Evolutionary conservation across 2,888 invertebrate species (phyloP).

Genomic region (Rhopalosiphum nymphaeae): DNA sequence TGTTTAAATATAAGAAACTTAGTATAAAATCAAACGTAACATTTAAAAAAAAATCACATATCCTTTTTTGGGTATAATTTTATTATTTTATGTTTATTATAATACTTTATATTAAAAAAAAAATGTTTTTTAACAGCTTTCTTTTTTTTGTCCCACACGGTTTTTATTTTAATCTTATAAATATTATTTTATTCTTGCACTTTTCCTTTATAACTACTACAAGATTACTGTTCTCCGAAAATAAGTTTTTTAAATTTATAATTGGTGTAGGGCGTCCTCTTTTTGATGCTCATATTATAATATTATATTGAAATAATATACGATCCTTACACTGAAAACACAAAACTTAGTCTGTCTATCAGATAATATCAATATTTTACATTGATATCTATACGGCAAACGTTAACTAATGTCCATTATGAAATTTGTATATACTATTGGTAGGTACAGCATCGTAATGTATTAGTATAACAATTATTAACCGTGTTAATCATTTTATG

Average conservation of each 20-base stretch:
- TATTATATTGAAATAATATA: neutral
- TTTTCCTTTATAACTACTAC: neutral
- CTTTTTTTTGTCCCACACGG: too few species aligned
- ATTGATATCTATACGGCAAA: neutral
- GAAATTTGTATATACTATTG: neutral
- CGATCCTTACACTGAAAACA: neutral
- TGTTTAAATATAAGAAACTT: neutral
- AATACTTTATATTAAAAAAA: too few species aligned
- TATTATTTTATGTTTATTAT: too few species aligned
- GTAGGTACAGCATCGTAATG: neutral
- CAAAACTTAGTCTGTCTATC: neutral
- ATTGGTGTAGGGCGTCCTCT: neutral
- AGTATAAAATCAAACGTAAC: neutral
- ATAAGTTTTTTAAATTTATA: neutral
- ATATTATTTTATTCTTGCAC: neutral
- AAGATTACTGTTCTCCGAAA: neutral
- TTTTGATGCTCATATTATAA: neutral
- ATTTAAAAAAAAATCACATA: too few species aligned
- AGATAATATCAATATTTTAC: neutral
- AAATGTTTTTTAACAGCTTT: too few species aligned
- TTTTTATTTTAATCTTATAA: too few species aligned
- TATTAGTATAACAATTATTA: neutral
- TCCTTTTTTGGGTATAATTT: neutral
- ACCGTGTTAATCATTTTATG: neutral
- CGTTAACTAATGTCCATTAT: neutral